Evolutionary conservation across 2,888 invertebrate species (phyloP), one percentile per base, ranked within the genome.

Genomic region (Latrodectus elegans): DNA sequence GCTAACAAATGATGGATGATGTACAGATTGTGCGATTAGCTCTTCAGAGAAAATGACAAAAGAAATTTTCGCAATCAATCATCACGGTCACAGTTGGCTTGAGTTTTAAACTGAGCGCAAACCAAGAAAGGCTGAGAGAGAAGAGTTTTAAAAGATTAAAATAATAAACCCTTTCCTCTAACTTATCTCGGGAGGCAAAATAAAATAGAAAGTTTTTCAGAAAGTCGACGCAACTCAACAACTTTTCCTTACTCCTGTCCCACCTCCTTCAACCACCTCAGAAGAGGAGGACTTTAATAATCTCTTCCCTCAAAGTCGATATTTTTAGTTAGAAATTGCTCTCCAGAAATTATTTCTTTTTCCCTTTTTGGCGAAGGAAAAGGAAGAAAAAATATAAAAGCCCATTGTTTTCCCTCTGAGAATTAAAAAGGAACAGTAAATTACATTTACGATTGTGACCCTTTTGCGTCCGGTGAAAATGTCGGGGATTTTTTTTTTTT

Each of bases 1-100:
- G 78, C 74, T 79, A 70, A 64, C 85, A 80, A 60, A 71, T 85
- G 85, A 85, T 85, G 85, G 85, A 85, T 85, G 85, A 65, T 80
- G 80, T 73, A 85, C 79, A 85, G 79, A 79, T 85, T 79, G 85
- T 74, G 68, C 72, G 85, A 85, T 85, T 85, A 85, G 80, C 85
- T 75, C 79, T 85, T 38, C 74, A 75, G 80, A 60, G 65, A n/a
- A 68, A 64, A 74, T 60, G 74, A 75, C 74, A 70, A 79, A 82
- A 84, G 70, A 75, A 85, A 83, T 68, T 79, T 80, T 65, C n/a
- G 70, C 85, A 80, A 85, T 85, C 85, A 70, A 85, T 85, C 85
- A 85, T 75, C 60, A 75, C 79, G 68, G 72, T 79, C 74, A 67
- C 60, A 85, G 73, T 51, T n/a, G 17, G 76, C 26, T 38, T 51